phyloP scores from a whole-genome alignment of 2,113 vertebrate species.

The Pangasianodon gigas region DNA sequence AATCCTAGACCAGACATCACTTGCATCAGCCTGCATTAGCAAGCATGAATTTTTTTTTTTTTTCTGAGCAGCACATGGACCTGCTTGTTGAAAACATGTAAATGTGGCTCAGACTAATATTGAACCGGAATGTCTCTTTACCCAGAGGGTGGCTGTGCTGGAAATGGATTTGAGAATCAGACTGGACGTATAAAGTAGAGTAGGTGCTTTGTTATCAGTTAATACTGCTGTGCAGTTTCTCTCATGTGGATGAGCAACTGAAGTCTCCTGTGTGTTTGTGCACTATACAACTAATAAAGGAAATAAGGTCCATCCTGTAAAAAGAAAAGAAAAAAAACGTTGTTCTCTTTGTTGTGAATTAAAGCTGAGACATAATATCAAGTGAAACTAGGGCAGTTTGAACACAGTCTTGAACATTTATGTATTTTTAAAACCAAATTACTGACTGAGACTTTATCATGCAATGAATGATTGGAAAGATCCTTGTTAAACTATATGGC shows the following conservation, averaged over 20 bases:
- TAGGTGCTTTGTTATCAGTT: not conserved
- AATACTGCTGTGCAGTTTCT: not conserved
- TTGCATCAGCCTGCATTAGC: conserved; percentile 27
- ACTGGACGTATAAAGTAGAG: not conserved
- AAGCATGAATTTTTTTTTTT: conserved; percentile 5
- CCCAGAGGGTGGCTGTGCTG: conserved; percentile 12
- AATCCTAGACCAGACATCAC: conserved; percentile 40
- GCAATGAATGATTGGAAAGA: not conserved
- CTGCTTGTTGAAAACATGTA: conserved; percentile 27
- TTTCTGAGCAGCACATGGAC: conserved; percentile 21
- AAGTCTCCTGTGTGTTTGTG: not conserved
- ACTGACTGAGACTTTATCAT: not conserved
- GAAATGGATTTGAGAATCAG: conserved; percentile 10
- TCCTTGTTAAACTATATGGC: not conserved
- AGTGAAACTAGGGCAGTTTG: not conserved
- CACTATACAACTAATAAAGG: not conserved
- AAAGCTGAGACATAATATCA: not conserved
- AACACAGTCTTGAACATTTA: not conserved
- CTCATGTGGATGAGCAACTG: not conserved
- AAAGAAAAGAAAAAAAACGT: not conserved
- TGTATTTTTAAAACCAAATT: not conserved
- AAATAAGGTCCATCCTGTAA: not conserved
- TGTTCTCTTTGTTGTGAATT: not conserved
- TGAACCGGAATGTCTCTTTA: not conserved
- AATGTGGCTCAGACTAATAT: conserved; percentile 25